These are phyloP conservation scores for Volucella bombylans DNA, from an alignment of 2,888 invertebrate genomes.

Conservation along the genomic window DNA sequence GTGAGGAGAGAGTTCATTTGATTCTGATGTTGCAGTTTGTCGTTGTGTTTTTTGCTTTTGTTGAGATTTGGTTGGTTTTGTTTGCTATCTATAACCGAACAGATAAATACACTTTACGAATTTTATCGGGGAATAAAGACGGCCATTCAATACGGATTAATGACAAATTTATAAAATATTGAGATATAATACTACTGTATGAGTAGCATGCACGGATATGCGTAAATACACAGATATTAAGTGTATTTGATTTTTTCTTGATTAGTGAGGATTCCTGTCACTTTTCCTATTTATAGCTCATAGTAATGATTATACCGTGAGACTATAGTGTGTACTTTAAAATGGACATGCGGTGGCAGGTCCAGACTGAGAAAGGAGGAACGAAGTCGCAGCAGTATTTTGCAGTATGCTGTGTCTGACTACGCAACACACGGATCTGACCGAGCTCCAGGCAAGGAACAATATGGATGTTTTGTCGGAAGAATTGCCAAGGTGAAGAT, in stretches of 20 bases:
- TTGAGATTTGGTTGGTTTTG: constrained; percentile 4
- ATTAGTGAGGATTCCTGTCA: background rate
- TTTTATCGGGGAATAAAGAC: constrained; percentile 16
- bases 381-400: too few species aligned
- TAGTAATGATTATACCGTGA: too few species aligned
- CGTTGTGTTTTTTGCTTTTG: background rate
- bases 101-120: constrained; percentile 12
- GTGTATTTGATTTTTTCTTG: constrained; percentile 56
- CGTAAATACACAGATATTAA: background rate
- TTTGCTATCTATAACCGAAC: constrained; percentile 29
- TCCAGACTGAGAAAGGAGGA: too few species aligned
- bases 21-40: constrained; percentile 48
- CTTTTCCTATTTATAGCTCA: too few species aligned
- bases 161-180: constrained; percentile 20
- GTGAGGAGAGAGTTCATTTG: constrained; percentile 5
- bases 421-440: too few species aligned
- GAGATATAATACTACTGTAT: constrained; percentile 14
- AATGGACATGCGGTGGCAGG: too few species aligned
- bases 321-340: too few species aligned
- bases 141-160: constrained; percentile 17
- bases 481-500: too few species aligned
- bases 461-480: too few species aligned
- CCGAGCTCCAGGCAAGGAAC: too few species aligned
- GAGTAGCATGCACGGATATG: constrained; percentile 30
- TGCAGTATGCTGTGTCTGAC: too few species aligned